A percentile compares a stretch with the other conserved stretches of the same genome.
Evolutionary conservation across 2,888 invertebrate genomes (phyloP).

Genomic region (Drosophila subquinaria): DNA sequence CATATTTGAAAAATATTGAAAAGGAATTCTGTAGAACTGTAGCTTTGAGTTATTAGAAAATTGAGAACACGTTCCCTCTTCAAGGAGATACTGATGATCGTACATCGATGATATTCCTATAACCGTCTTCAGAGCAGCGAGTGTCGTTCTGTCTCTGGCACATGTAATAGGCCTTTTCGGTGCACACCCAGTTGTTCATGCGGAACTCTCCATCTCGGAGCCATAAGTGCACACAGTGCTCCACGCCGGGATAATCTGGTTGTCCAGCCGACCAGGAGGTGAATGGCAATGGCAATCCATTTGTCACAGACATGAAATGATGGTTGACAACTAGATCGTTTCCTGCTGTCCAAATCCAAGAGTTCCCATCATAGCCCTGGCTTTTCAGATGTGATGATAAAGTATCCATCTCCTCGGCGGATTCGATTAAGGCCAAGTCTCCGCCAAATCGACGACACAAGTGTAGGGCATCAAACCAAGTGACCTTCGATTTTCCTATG

Average conservation of each 20-base stretch:
- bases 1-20: no score
- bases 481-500: not conserved
- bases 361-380: not conserved
- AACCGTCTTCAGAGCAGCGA: not conserved
- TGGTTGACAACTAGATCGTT: not conserved
- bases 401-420: not conserved
- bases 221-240: conserved; percentile 15
- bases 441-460: conserved; percentile 17
- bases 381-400: conserved; percentile 1
- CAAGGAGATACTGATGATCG: no score
- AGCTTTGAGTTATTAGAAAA: no score
- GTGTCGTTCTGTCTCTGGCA: not conserved
- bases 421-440: conserved; percentile 1
- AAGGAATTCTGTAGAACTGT: no score
- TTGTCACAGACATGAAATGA: not conserved
- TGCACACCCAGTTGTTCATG: conserved; percentile 10
- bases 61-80: no score
- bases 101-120: no score
- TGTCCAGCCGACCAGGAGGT: conserved; percentile 10
- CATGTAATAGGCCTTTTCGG: conserved; percentile 1
- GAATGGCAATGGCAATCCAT: conserved; percentile 3
- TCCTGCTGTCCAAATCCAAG: conserved; percentile 13
- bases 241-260: not conserved
- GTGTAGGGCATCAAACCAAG: conserved; percentile 4
- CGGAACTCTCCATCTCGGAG: not conserved